Percentiles rank a stretch among this genome's conserved stretches.
Evolutionary conservation across 2,113 vertebrate genomes (phyloP).

Genomic region (Campylomormyrus numenius): DNA sequence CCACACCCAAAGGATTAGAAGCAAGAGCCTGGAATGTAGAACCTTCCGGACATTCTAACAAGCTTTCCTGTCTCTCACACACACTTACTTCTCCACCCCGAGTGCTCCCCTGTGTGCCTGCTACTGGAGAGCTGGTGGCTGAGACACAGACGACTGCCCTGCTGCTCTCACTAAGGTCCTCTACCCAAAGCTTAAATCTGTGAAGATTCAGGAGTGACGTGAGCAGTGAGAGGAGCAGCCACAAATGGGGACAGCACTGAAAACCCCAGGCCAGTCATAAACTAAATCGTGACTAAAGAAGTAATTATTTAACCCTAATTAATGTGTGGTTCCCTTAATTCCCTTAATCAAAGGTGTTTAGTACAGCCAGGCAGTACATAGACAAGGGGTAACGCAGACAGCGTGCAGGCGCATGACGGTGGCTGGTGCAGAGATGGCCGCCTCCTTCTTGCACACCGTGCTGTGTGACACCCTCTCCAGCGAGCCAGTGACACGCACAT

Average conservation of each 20-base stretch:
- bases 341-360: neutral
- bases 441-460: neutral
- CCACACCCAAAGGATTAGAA: slow-evolving; percentile 7
- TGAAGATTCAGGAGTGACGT: neutral
- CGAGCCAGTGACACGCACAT: neutral
- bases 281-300: neutral
- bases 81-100: slow-evolving; percentile 2
- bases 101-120: neutral
- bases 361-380: neutral
- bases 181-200: neutral
- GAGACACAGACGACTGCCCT: neutral
- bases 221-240: neutral
- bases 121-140: neutral
- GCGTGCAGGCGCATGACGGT: neutral
- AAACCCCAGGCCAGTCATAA: neutral
- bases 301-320: neutral
- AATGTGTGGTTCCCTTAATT: neutral
- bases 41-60: slow-evolving; percentile 10
- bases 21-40: slow-evolving; percentile 8
- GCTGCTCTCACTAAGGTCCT: neutral
- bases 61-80: slow-evolving; percentile 7
- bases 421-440: neutral
- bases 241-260: neutral
- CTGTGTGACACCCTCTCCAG: neutral
- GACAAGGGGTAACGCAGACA: neutral